These are phyloP conservation scores for Trichopria drosophilae DNA, from an alignment of 2,888 invertebrate species.

Conservation along the genomic window DNA sequence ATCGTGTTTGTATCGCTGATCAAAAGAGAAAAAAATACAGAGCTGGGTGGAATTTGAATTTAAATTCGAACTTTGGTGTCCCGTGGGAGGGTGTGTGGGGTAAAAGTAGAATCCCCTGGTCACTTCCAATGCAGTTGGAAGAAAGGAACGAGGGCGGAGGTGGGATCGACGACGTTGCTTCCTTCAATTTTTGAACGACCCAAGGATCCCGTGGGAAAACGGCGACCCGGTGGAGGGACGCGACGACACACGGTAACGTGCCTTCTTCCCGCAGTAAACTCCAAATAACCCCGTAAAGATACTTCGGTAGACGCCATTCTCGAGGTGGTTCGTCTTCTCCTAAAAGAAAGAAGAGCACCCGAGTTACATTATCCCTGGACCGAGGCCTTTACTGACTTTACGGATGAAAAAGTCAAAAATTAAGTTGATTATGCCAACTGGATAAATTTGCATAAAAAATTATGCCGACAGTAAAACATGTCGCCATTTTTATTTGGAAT, in stretches of 20 bases:
- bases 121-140: conserved; percentile 49
- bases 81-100: conserved; percentile 38
- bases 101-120: conserved; percentile 45
- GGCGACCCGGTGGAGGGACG: conserved; percentile 41
- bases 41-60: conserved; percentile 57
- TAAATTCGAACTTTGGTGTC: conserved; percentile 50
- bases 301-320: conserved; percentile 36
- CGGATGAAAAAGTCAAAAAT: too few species aligned
- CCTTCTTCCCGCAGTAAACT: conserved; percentile 48
- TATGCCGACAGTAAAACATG: too few species aligned
- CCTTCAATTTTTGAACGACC: conserved; percentile 56
- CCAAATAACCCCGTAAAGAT: conserved; percentile 51
- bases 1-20: too few species aligned
- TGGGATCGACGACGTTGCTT: conserved; percentile 38
- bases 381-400: too few species aligned
- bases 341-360: too few species aligned
- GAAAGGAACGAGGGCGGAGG: conserved; percentile 5
- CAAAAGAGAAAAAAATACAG: too few species aligned
- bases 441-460: too few species aligned
- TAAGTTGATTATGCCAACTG: too few species aligned
- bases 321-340: conserved; percentile 25
- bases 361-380: too few species aligned
- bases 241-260: conserved; percentile 30
- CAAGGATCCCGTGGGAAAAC: conserved; percentile 41
- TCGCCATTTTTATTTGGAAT: too few species aligned